Evolutionary conservation across 2,113 vertebrate genomes (phyloP).

Genomic region (Esox niger): DNA sequence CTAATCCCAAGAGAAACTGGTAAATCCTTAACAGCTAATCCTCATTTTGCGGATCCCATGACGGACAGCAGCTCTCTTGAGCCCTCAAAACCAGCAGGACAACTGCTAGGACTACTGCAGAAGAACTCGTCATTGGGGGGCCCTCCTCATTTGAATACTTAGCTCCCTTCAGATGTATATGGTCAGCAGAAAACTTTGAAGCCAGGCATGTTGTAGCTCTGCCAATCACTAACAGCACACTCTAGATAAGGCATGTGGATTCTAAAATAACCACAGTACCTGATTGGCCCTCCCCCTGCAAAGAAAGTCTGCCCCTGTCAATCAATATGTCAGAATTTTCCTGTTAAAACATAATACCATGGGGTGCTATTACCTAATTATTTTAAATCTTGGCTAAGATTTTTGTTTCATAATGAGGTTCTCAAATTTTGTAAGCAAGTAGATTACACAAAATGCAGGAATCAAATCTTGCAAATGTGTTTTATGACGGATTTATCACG

Average conservation of each 20-base stretch:
- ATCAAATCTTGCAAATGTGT: slow-evolving; percentile 19
- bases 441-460: not conserved
- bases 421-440: slow-evolving; percentile 19
- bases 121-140: slow-evolving; percentile 61
- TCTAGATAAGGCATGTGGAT: slow-evolving; percentile 86
- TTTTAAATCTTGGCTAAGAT: slow-evolving; percentile 43
- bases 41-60: slow-evolving; percentile 73
- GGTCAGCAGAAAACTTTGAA: slow-evolving; percentile 74
- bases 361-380: slow-evolving; percentile 47
- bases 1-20: slow-evolving; percentile 52
- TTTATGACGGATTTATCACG: slow-evolving; percentile 45
- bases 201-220: slow-evolving; percentile 67
- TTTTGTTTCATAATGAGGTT: slow-evolving; percentile 48
- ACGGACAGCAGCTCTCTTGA: slow-evolving; percentile 59
- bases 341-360: slow-evolving; percentile 72
- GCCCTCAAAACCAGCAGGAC: slow-evolving; percentile 40
- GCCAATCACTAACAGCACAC: slow-evolving; percentile 76
- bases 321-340: slow-evolving; percentile 76
- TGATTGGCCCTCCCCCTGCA: slow-evolving; percentile 78
- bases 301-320: slow-evolving; percentile 76
- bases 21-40: slow-evolving; percentile 65
- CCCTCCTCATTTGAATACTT: slow-evolving; percentile 75
- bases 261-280: slow-evolving; percentile 85
- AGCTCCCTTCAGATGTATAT: slow-evolving; percentile 74
- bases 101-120: slow-evolving; percentile 37